These are phyloP conservation scores for Hipposideros armiger DNA, from an alignment of 2,113 vertebrate species.

Conservation along the genomic window DNA sequence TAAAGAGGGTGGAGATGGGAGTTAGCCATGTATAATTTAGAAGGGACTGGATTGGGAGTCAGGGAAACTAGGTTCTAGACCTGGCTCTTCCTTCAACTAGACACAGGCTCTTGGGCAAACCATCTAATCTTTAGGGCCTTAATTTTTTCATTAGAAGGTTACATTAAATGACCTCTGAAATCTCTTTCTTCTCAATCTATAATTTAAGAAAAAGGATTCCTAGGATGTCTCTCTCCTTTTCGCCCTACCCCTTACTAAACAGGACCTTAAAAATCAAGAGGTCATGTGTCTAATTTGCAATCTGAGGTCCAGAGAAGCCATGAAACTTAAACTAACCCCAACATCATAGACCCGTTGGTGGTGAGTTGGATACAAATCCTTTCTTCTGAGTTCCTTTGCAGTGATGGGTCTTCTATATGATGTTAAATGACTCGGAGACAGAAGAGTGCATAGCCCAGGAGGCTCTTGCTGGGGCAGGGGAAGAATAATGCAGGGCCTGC, in stretches of 20 bases:
- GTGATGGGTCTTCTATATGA: background rate
- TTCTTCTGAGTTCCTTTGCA: background rate
- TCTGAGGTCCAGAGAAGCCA: background rate
- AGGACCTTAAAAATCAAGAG: background rate
- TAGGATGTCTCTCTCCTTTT: background rate
- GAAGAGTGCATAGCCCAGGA: background rate
- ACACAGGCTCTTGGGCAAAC: background rate
- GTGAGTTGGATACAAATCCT: background rate
- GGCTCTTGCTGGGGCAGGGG: background rate
- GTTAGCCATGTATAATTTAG: background rate
- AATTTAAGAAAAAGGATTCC: conserved; percentile 10
- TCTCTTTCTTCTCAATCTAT: conserved; percentile 5
- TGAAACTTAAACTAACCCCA: conserved; percentile 10
- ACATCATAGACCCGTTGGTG: conserved; percentile 38
- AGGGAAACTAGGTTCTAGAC: background rate
- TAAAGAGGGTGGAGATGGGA: background rate
- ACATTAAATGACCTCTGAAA: conserved; percentile 38
- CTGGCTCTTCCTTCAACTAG: background rate
- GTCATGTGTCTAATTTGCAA: background rate
- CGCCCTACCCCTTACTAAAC: background rate
- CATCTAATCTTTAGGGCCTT: background rate
- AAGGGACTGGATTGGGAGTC: background rate
- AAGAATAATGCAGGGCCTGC: background rate
- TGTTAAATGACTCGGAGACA: background rate
- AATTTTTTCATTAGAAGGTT: conserved; percentile 24